Evolutionary conservation across 2,888 invertebrate species (phyloP).

Genomic region (Eupithecia subumbrata): DNA sequence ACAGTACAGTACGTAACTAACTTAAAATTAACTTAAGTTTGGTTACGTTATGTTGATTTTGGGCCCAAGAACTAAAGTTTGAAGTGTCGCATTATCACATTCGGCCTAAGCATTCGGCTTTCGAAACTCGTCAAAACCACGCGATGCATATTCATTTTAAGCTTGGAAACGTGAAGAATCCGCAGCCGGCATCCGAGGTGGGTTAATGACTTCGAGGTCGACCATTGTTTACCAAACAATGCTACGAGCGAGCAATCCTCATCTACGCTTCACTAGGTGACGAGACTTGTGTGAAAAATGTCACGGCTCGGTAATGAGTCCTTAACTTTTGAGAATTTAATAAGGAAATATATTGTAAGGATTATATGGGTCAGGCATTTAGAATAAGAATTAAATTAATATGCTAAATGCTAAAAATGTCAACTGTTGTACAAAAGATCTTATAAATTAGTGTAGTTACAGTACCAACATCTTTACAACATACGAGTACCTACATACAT

Average conservation of each 20-base stretch:
- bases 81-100: constrained; percentile 5
- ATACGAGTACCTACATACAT: neutral
- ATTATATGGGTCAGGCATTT: neutral
- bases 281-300: constrained; percentile 57
- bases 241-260: constrained; percentile 70
- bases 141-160: constrained; percentile 41
- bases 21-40: neutral
- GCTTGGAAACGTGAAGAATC: constrained; percentile 60
- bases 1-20: neutral
- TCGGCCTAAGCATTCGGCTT: constrained; percentile 11
- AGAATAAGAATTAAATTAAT: neutral
- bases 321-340: constrained; percentile 14
- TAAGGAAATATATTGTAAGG: neutral
- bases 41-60: neutral
- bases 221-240: constrained; percentile 82
- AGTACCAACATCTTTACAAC: neutral
- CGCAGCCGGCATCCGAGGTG: constrained; percentile 70
- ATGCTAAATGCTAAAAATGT: neutral
- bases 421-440: neutral
- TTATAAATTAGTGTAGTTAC: neutral
- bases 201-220: constrained; percentile 83
- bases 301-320: constrained; percentile 29
- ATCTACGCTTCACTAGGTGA: constrained; percentile 75
- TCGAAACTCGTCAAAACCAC: constrained; percentile 23
- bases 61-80: neutral